Conservation (phyloP, 2,113 vertebrate genomes). For the Emydocephalus ijimae region DNA sequence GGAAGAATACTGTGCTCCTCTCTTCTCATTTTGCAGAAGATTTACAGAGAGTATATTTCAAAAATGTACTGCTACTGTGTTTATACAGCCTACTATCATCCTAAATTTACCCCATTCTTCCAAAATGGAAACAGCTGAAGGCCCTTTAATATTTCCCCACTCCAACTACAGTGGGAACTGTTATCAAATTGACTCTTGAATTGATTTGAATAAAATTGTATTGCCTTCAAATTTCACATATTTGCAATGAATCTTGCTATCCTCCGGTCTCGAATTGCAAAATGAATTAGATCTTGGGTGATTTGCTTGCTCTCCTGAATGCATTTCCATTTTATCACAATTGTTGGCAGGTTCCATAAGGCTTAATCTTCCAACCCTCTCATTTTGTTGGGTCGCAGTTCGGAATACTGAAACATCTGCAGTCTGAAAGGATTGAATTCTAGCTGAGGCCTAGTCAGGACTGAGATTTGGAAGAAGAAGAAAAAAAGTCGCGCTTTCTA, state of each 20-base stretch:
- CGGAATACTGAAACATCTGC: background rate
- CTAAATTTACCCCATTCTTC: background rate
- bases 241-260: background rate
- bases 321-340: background rate
- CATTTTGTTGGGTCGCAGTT: background rate
- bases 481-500: background rate
- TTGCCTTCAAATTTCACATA: background rate
- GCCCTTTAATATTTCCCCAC: background rate
- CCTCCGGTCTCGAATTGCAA: background rate
- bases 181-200: background rate
- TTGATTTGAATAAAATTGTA: background rate
- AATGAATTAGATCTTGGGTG: background rate
- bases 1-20: background rate
- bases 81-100: background rate
- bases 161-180: background rate
- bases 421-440: background rate
- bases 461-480: background rate
- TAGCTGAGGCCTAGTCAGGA: background rate
- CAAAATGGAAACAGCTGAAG: background rate
- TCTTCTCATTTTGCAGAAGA: background rate
- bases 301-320: background rate
- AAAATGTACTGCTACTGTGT: background rate
- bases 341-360: background rate
- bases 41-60: background rate
- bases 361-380: background rate